A percentile compares a stretch with the other conserved stretches of the same genome.
Conservation (phyloP, 2,888 invertebrate genomes). For the Hofmannophila pseudospretella region DNA sequence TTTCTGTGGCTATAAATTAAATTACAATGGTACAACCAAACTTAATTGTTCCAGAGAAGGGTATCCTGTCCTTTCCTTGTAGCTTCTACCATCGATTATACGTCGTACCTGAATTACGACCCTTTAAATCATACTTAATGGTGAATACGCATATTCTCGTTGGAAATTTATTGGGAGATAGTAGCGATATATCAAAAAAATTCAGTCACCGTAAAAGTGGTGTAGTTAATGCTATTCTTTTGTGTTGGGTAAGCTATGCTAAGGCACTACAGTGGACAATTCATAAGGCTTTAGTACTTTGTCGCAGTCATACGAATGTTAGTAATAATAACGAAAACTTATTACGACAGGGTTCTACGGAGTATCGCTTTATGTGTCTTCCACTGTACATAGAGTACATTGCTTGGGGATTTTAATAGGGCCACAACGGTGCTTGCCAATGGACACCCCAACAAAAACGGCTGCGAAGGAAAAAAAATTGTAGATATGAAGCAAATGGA, state of each 20-base stretch:
- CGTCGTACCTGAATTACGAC: constrained; percentile 54
- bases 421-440: too few relatives aligned
- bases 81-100: constrained; percentile 50
- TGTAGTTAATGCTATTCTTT: constrained; percentile 23
- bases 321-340: too few relatives aligned
- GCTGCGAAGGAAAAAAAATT: too few relatives aligned
- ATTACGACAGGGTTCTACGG: too few relatives aligned
- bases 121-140: constrained; percentile 68
- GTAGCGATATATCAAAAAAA: constrained; percentile 53
- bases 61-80: constrained; percentile 39
- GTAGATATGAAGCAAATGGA: too few relatives aligned
- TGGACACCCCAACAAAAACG: too few relatives aligned
- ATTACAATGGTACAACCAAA: constrained; percentile 11
- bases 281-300: too few relatives aligned
- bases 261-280: too few relatives aligned
- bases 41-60: constrained; percentile 19
- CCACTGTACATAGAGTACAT: too few relatives aligned
- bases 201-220: constrained; percentile 35
- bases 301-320: too few relatives aligned
- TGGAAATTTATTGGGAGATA: constrained; percentile 56
- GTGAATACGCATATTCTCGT: constrained; percentile 66
- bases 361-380: too few relatives aligned
- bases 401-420: too few relatives aligned
- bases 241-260: not conserved
- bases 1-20: constrained; percentile 9